phyloP scores from a whole-genome alignment of 2,113 vertebrate genomes.

The Rutilus rutilus region DNA sequence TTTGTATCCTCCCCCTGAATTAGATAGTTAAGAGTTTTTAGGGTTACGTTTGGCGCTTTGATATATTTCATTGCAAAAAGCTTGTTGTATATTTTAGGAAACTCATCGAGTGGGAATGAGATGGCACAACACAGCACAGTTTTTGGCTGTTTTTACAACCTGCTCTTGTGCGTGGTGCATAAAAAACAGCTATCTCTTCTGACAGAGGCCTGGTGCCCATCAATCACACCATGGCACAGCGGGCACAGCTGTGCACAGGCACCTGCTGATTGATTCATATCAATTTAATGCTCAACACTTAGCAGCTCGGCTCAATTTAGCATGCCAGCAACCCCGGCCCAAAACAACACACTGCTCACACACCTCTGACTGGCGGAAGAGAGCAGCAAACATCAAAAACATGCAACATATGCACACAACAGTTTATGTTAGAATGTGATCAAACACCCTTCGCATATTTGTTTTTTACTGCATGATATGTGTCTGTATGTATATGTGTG shows the following conservation, averaged over 20 bases:
- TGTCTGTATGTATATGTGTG: too few relatives aligned
- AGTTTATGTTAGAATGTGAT: neutral
- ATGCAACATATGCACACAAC: neutral
- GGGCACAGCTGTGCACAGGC: slow-evolving; percentile 69
- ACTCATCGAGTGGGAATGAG: slow-evolving; percentile 50
- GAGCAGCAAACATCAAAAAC: neutral
- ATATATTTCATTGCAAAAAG: slow-evolving; percentile 51
- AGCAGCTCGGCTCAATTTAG: slow-evolving; percentile 73
- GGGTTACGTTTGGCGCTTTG: slow-evolving; percentile 24
- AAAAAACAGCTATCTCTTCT: slow-evolving; percentile 59
- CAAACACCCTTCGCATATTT: neutral
- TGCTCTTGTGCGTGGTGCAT: slow-evolving; percentile 43
- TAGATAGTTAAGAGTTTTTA: slow-evolving; percentile 40
- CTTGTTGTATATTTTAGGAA: slow-evolving; percentile 55
- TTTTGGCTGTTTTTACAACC: slow-evolving; percentile 24
- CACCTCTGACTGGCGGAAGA: slow-evolving; percentile 3
- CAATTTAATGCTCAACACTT: slow-evolving; percentile 73
- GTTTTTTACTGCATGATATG: neutral
- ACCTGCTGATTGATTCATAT: slow-evolving; percentile 74
- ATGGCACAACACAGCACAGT: slow-evolving; percentile 9
- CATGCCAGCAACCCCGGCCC: slow-evolving; percentile 44
- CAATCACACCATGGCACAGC: slow-evolving; percentile 69
- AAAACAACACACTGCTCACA: slow-evolving; percentile 42
- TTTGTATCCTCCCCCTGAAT: slow-evolving; percentile 26
- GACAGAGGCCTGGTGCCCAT: slow-evolving; percentile 65